Evolutionary conservation across 1,140 invertebrate species (phyloP).

Genomic region (Drosophila bocqueti): DNA sequence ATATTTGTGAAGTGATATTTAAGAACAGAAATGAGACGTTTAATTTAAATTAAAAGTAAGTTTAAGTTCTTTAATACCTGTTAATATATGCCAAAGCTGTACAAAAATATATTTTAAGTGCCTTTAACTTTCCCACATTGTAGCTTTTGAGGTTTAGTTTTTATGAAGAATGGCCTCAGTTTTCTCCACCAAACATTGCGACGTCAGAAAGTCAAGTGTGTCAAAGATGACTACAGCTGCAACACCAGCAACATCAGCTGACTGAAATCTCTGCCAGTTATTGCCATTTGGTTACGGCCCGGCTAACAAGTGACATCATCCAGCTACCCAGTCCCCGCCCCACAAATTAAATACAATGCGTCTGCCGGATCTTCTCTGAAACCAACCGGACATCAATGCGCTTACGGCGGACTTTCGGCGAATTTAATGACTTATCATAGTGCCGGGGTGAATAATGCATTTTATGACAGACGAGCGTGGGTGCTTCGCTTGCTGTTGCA

Average conservation of each 20-base stretch:
- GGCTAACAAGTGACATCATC: constrained; percentile 51
- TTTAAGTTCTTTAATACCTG: too few relatives aligned
- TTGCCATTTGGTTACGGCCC: constrained; percentile 40
- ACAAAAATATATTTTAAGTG: too few relatives aligned
- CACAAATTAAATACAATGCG: constrained; percentile 64
- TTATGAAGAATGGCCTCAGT: too few relatives aligned
- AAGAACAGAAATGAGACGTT: background rate
- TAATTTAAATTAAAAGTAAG: too few relatives aligned
- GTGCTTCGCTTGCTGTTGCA: constrained; percentile 34
- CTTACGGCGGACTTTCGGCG: constrained; percentile 35
- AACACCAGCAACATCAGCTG: constrained; percentile 1
- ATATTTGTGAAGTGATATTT: background rate
- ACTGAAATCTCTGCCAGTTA: constrained; percentile 46
- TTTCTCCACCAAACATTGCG: constrained; percentile 23
- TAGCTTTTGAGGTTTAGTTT: too few relatives aligned
- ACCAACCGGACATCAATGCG: constrained; percentile 8
- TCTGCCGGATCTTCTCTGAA: constrained; percentile 49
- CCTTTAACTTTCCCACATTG: too few relatives aligned
- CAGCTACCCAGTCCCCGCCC: background rate
- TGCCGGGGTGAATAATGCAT: constrained; percentile 62
- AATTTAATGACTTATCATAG: constrained; percentile 59
- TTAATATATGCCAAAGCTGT: too few relatives aligned
- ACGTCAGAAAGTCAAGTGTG: constrained; percentile 30
- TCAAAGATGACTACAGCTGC: constrained; percentile 12
- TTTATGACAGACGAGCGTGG: constrained; percentile 58